Evolutionary conservation across 2,888 invertebrate genomes (phyloP).

Genomic region (Drosophila trichaetosa): DNA sequence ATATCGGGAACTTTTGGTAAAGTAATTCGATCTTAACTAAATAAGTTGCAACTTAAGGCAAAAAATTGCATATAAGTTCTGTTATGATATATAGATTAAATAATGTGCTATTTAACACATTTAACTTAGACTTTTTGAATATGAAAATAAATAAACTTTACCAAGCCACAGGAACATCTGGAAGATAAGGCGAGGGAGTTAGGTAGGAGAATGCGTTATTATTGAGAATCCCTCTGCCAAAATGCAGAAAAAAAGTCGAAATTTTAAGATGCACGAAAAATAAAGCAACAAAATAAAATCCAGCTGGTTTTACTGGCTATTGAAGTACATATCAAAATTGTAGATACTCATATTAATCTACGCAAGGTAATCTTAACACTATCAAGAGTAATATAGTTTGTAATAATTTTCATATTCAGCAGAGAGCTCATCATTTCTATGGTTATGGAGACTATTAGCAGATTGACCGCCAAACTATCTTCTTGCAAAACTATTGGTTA

Average conservation of each 20-base stretch:
- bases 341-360: no score
- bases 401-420: not conserved
- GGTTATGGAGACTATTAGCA: not conserved
- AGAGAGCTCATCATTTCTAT: not conserved
- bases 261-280: not conserved
- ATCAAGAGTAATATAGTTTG: not conserved
- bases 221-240: not conserved
- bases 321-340: not conserved
- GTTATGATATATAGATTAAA: not conserved
- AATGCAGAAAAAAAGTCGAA: not conserved
- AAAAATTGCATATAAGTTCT: not conserved
- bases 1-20: no score
- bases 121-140: not conserved
- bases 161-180: no score
- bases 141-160: no score
- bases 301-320: not conserved
- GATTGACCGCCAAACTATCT: not conserved
- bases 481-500: not conserved
- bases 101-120: no score
- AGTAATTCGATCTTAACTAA: not conserved
- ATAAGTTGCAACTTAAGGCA: not conserved
- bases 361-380: no score
- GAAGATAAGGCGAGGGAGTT: no score
- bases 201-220: no score
- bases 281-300: not conserved